These are phyloP conservation scores for Megalopta genalis DNA, from an alignment of 1,140 invertebrate genomes.

Conservation along the genomic window DNA sequence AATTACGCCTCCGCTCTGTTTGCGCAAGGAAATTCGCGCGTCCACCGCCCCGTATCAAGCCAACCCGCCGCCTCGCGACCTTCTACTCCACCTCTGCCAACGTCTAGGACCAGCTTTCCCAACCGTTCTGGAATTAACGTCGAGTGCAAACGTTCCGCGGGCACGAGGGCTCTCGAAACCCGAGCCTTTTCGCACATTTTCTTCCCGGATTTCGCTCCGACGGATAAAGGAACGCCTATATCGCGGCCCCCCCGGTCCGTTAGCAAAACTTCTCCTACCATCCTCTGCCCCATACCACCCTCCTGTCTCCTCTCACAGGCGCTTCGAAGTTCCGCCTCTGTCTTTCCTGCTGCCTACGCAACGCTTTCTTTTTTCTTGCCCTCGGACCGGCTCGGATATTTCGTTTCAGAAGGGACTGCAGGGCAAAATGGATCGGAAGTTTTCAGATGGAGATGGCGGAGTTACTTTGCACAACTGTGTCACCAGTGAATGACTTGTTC, in stretches of 20 bases:
- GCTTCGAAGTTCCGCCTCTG: neutral
- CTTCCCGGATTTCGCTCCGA: constrained; percentile 27
- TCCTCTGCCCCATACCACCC: neutral
- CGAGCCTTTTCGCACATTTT: constrained; percentile 35
- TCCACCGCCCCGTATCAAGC: constrained; percentile 19
- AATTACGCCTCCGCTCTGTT: constrained; percentile 61
- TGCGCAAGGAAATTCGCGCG: constrained; percentile 58
- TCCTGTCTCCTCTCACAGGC: neutral
- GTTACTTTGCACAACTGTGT: neutral
- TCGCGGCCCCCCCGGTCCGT: neutral
- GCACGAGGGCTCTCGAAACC: constrained; percentile 25
- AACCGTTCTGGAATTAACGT: constrained; percentile 42
- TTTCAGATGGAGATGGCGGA: neutral
- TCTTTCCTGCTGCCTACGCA: neutral
- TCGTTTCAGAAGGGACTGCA: neutral
- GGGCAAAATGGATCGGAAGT: neutral
- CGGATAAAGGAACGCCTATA: constrained; percentile 1
- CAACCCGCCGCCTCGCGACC: neutral
- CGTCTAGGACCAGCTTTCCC: neutral
- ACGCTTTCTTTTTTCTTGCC: constrained; percentile 17
- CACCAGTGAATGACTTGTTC: neutral
- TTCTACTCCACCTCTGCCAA: neutral
- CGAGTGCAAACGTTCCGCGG: constrained; percentile 37
- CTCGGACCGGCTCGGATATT: neutral
- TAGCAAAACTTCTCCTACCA: neutral